Conservation (phyloP, 1,140 invertebrate genomes). For the Anadara kagoshimensis region DNA sequence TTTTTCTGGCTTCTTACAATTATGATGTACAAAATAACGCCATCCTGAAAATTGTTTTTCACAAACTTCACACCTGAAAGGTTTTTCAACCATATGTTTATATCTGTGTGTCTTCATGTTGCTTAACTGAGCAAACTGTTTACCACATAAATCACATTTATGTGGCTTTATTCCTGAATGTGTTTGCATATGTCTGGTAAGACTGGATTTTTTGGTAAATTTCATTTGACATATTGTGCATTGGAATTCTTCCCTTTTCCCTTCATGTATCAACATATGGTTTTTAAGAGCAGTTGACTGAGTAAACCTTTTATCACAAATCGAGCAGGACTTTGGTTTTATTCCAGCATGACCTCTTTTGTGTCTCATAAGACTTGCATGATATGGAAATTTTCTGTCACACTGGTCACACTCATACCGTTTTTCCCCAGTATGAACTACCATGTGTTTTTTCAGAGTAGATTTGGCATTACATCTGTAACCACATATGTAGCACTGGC, state of each 20-base stretch:
- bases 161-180: conserved; percentile 28
- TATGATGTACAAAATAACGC: too few species aligned
- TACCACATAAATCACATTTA: conserved; percentile 38
- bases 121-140: conserved; percentile 22
- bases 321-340: conserved; percentile 26
- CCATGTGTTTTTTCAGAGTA: neutral
- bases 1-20: too few species aligned
- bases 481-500: neutral
- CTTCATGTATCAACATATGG: too few species aligned
- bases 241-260: too few species aligned
- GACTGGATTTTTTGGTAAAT: neutral
- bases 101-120: conserved; percentile 20
- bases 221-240: neutral
- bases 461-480: neutral
- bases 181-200: neutral
- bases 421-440: neutral
- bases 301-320: conserved; percentile 36
- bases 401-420: neutral
- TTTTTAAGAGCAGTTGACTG: neutral
- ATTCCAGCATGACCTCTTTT: conserved; percentile 15
- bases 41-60: conserved; percentile 87
- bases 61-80: conserved; percentile 86
- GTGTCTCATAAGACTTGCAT: neutral
- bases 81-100: conserved; percentile 32
- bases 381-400: neutral